Conservation (phyloP, 2,113 vertebrate genomes). For the Oncorhynchus tshawytscha region DNA sequence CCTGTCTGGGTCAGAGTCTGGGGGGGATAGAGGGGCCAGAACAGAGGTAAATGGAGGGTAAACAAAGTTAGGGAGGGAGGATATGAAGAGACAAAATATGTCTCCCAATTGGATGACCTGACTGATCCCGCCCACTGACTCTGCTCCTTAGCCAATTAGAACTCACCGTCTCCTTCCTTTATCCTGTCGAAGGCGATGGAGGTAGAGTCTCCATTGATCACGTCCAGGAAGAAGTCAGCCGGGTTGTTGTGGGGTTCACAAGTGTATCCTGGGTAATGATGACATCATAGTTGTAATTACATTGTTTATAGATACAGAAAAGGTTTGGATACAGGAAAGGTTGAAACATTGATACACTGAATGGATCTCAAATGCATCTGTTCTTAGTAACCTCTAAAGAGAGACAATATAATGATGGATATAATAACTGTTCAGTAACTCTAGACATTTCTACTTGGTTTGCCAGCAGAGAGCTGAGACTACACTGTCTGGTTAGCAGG, state of each 20-base stretch:
- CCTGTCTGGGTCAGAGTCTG: constrained; percentile 36
- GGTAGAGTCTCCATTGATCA: constrained; percentile 89
- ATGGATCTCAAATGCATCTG: no score
- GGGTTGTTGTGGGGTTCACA: constrained; percentile 94
- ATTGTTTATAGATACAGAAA: no score
- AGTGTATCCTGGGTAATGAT: constrained; percentile 76
- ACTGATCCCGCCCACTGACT: not conserved
- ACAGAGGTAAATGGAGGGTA: not conserved
- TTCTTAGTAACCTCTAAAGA: no score
- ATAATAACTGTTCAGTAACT: no score
- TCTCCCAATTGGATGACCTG: not conserved
- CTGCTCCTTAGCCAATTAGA: not conserved
- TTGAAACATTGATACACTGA: no score
- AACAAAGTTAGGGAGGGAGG: not conserved
- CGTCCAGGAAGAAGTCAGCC: constrained; percentile 91
- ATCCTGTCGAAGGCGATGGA: constrained; percentile 57
- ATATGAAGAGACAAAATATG: not conserved
- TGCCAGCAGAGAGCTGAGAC: no score
- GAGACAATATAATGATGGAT: no score
- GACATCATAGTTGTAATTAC: not conserved
- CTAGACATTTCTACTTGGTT: no score
- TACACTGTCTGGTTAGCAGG: no score
- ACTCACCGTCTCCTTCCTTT: constrained; percentile 49
- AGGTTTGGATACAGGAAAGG: no score
- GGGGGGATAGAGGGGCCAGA: not conserved